Evolutionary conservation across 2,888 invertebrate species (phyloP).

Genomic region (Nomada ruficornis): DNA sequence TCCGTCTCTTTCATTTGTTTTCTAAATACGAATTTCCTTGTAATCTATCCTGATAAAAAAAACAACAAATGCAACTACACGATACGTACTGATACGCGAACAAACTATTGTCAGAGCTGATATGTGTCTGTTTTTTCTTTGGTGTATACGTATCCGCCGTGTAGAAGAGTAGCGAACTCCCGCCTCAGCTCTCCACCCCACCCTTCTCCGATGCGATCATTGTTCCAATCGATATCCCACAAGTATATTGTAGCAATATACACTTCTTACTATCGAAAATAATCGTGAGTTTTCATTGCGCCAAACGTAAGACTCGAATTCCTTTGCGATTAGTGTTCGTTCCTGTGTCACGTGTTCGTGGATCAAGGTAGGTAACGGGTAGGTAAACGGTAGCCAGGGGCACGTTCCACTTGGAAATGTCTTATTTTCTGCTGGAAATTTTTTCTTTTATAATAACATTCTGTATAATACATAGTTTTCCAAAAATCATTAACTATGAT

Average conservation of each 20-base stretch:
- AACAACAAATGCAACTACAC: conserved; percentile 35
- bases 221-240: conserved; percentile 53
- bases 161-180: conserved; percentile 39
- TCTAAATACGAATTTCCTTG: conserved; percentile 27
- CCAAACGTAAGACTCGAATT: conserved; percentile 3
- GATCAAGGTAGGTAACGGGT: no score
- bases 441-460: no score
- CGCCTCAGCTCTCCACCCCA: conserved; percentile 3
- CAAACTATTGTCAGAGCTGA: conserved; percentile 51
- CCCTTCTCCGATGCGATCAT: conserved; percentile 43
- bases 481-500: no score
- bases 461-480: no score
- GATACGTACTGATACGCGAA: conserved; percentile 51
- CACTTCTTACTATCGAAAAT: conserved; percentile 62
- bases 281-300: conserved; percentile 45
- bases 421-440: no score
- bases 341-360: neutral
- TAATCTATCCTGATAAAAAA: conserved; percentile 39
- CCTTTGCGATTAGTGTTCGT: neutral
- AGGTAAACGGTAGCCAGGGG: no score
- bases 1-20: neutral
- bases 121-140: conserved; percentile 60
- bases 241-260: conserved; percentile 62
- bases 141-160: conserved; percentile 53
- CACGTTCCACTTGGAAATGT: no score